Evolutionary conservation across 2,113 vertebrate species (phyloP).

Genomic region (Crotophaga sulcirostris): DNA sequence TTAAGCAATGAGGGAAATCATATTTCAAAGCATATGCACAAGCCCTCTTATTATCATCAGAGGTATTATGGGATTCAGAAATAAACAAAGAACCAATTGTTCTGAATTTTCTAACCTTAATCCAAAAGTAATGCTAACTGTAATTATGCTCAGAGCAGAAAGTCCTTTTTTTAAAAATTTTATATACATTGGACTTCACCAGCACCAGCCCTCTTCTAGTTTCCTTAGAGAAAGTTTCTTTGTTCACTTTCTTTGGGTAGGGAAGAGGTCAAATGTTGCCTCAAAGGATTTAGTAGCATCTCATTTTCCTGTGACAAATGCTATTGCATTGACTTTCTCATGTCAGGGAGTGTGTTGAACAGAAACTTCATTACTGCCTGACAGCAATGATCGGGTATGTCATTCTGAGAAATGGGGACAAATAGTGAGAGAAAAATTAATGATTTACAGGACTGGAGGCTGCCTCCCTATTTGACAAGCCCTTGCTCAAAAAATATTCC

Average conservation of each 20-base stretch:
- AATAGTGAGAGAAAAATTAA: neutral
- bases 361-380: constrained; percentile 28
- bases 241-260: neutral
- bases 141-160: neutral
- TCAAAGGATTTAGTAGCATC: neutral
- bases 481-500: neutral
- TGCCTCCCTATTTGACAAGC: neutral
- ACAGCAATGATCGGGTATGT: neutral
- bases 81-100: neutral
- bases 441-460: neutral
- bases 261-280: neutral
- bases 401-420: neutral
- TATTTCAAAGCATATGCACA: neutral
- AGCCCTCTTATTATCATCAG: neutral
- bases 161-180: neutral
- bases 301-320: constrained; percentile 26
- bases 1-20: neutral
- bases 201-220: neutral
- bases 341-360: neutral
- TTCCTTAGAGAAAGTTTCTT: neutral
- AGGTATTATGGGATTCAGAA: neutral
- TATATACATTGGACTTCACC: neutral
- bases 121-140: neutral
- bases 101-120: neutral
- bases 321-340: neutral